Evolutionary conservation across 2,888 invertebrate species (phyloP).

Genomic region (Ochlodes sylvanus): DNA sequence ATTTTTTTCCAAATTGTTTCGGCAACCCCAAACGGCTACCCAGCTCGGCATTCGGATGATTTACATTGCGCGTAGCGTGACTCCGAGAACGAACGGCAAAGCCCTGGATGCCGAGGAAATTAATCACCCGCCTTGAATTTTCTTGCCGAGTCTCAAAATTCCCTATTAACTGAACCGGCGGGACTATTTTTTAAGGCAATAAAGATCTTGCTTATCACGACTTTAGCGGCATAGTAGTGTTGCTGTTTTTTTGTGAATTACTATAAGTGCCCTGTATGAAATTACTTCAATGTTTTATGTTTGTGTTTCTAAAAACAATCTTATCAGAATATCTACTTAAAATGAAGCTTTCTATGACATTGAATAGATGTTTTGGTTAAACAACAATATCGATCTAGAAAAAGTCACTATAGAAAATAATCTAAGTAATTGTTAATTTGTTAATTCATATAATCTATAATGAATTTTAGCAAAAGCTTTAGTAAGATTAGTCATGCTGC

Average conservation of each 20-base stretch:
- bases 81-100: slow-evolving; percentile 63
- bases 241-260: not conserved
- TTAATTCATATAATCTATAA: too few relatives aligned
- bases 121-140: slow-evolving; percentile 66
- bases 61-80: slow-evolving; percentile 69
- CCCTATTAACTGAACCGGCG: slow-evolving; percentile 53
- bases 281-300: too few relatives aligned
- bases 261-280: too few relatives aligned
- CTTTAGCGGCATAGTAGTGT: slow-evolving; percentile 1
- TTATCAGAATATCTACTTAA: too few relatives aligned
- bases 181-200: slow-evolving; percentile 39
- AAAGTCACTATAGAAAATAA: too few relatives aligned
- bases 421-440: too few relatives aligned
- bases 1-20: slow-evolving; percentile 38
- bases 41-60: slow-evolving; percentile 59
- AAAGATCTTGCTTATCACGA: slow-evolving; percentile 31
- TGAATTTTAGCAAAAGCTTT: too few relatives aligned
- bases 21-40: slow-evolving; percentile 33
- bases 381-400: too few relatives aligned
- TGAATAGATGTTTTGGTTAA: too few relatives aligned
- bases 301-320: too few relatives aligned
- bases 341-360: too few relatives aligned
- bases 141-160: slow-evolving; percentile 59
- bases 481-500: too few relatives aligned
- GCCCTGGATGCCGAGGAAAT: slow-evolving; percentile 70